Evolutionary conservation across 1,140 invertebrate species (phyloP).

Genomic region (Heterodera schachtii): DNA sequence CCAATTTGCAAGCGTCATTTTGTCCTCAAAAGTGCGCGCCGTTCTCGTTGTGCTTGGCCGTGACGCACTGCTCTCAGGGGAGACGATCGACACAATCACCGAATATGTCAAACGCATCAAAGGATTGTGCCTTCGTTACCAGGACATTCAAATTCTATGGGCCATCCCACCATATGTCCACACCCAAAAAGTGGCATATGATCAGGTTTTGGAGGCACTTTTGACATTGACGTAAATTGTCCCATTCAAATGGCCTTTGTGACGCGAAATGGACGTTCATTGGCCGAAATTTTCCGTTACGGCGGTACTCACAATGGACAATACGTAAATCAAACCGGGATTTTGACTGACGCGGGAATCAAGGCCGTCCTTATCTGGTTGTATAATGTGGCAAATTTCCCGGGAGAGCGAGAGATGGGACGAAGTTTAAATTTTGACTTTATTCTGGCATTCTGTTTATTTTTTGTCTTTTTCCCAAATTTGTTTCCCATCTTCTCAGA

Average conservation of each 20-base stretch:
- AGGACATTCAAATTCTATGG: neutral
- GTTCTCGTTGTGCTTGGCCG: neutral
- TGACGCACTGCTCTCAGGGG: neutral
- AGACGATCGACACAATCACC: too few relatives aligned
- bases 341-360: neutral
- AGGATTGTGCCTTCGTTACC: neutral
- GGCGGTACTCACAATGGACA: neutral
- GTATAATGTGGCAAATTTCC: neutral
- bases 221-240: neutral
- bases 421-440: too few relatives aligned
- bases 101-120: neutral
- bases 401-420: slow-evolving; percentile 5
- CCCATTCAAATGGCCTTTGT: neutral
- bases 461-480: too few relatives aligned
- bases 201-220: neutral
- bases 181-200: neutral
- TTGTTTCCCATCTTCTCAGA: too few relatives aligned
- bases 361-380: neutral
- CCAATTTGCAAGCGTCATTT: neutral
- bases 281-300: slow-evolving; percentile 6
- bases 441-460: too few relatives aligned
- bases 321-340: neutral
- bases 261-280: neutral
- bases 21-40: neutral
- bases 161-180: slow-evolving; percentile 4